Evolutionary conservation across 2,797 vertebrate genomes (phyloP).

Genomic region (Liparis tanakae): DNA sequence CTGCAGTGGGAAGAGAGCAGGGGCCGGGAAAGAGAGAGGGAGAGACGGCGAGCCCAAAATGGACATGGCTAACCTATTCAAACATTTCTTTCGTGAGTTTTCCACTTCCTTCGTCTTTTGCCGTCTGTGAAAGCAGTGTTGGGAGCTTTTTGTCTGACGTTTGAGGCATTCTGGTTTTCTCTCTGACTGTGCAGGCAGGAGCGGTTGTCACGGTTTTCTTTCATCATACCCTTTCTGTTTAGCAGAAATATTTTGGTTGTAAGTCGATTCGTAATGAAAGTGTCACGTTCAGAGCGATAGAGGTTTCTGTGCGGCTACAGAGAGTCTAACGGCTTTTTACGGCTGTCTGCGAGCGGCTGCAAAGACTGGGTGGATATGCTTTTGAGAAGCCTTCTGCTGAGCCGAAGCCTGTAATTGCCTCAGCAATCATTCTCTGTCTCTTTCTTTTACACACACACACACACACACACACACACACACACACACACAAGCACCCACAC

Average conservation of each 20-base stretch:
- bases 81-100: constrained; percentile 93
- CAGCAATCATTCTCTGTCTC: constrained; percentile 67
- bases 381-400: constrained; percentile 78
- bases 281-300: constrained; percentile 47
- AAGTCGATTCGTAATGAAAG: constrained; percentile 17
- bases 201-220: constrained; percentile 38
- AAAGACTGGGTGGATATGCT: constrained; percentile 81
- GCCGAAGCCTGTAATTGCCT: constrained; percentile 84
- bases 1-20: constrained; percentile 82
- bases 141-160: constrained; percentile 44
- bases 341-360: constrained; percentile 63
- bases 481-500: constrained; percentile 39
- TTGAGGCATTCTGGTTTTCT: constrained; percentile 34
- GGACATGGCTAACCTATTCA: constrained; percentile 92
- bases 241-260: constrained; percentile 2
- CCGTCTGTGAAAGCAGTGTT: constrained; percentile 13
- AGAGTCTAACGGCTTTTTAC: constrained; percentile 50
- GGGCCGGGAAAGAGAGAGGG: constrained; percentile 75
- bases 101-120: constrained; percentile 52
- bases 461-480: constrained; percentile 52
- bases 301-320: constrained; percentile 52
- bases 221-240: constrained; percentile 23
- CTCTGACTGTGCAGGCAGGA: constrained; percentile 43
- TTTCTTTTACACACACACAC: constrained; percentile 62
- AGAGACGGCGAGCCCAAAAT: constrained; percentile 83